Conservation (phyloP, 2,888 invertebrate species). For the Drosophila acutilabella region DNA sequence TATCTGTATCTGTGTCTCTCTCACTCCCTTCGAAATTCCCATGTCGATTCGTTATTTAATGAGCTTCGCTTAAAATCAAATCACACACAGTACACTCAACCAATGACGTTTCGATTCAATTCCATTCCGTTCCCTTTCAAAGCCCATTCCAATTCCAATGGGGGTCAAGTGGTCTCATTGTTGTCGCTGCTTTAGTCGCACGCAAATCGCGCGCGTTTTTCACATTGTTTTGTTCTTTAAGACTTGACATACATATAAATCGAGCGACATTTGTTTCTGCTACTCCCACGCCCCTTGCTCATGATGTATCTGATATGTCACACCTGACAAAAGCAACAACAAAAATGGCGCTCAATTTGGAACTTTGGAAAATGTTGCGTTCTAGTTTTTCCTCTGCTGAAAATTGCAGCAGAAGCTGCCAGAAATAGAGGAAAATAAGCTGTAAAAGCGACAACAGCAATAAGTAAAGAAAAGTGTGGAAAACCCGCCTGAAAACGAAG, state of each 20-base stretch:
- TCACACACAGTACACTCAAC: constrained; percentile 23
- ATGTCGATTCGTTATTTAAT: constrained; percentile 50
- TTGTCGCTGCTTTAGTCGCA: constrained; percentile 33
- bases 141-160: constrained; percentile 17
- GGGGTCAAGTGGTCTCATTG: constrained; percentile 31
- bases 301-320: constrained; percentile 47
- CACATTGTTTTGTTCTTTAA: constrained; percentile 25
- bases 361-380: constrained; percentile 49
- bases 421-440: constrained; percentile 16
- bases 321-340: constrained; percentile 42
- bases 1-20: neutral
- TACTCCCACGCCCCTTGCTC: constrained; percentile 26
- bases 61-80: constrained; percentile 48
- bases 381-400: constrained; percentile 50
- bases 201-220: constrained; percentile 37
- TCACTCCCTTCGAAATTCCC: constrained; percentile 6
- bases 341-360: constrained; percentile 15
- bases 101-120: constrained; percentile 28
- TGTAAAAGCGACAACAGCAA: neutral
- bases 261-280: constrained; percentile 42
- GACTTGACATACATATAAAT: constrained; percentile 54
- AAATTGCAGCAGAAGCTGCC: constrained; percentile 48
- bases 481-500: constrained; percentile 53
- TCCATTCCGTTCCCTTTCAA: neutral
- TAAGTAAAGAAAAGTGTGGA: constrained; percentile 27